A percentile compares a stretch with the other conserved stretches of the same genome.
Evolutionary conservation across 1,140 invertebrate species (phyloP).

Genomic region (Cherax destructor): DNA sequence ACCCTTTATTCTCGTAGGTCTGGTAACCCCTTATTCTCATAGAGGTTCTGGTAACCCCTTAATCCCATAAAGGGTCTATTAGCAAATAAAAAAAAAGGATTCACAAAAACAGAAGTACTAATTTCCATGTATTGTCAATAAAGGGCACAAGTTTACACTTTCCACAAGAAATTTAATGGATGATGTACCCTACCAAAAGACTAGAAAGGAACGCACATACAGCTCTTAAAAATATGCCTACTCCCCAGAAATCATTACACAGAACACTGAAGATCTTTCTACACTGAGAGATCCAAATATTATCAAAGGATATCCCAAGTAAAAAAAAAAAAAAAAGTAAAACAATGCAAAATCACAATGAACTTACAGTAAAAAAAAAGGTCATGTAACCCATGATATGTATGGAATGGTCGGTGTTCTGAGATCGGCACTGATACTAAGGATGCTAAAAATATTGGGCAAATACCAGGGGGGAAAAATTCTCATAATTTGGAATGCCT

Average conservation of each 20-base stretch:
- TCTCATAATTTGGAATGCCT: not conserved
- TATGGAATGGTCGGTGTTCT: not conserved
- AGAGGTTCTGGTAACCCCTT: too few species aligned
- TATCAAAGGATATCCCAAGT: not conserved
- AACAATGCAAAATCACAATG: not conserved
- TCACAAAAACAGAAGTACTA: not conserved
- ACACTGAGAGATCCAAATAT: conserved; percentile 1
- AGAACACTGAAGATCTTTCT: not conserved
- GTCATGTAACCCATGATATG: conserved; percentile 21
- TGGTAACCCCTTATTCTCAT: too few species aligned
- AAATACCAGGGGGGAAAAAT: not conserved
- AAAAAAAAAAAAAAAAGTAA: not conserved
- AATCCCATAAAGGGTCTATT: not conserved
- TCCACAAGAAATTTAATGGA: conserved; percentile 25
- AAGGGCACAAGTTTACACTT: conserved; percentile 22
- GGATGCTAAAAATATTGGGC: not conserved
- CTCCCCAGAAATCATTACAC: conserved; percentile 4
- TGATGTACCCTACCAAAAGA: conserved; percentile 49
- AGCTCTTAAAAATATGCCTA: conserved; percentile 11
- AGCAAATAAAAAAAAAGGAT: not conserved
- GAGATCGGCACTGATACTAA: not conserved
- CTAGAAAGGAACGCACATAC: conserved; percentile 37
- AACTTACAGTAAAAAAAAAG: not conserved
- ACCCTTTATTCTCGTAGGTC: too few species aligned
- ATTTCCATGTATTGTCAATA: conserved; percentile 47